Base-by-base conservation (phyloP, 1,140 invertebrate species). In the Ptiloglossa arizonensis region DNA sequence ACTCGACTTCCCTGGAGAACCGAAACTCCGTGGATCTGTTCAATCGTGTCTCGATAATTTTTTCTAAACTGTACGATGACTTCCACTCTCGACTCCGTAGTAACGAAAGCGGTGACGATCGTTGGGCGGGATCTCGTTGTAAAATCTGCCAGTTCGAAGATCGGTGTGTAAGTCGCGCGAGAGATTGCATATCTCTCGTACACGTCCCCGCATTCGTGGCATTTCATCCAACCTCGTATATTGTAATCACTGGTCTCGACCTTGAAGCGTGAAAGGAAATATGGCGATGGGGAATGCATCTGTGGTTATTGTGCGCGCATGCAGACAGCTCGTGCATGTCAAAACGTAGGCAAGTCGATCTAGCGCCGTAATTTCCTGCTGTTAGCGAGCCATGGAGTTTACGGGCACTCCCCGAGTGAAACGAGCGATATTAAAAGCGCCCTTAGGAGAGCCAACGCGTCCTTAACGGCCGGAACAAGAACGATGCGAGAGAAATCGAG, bases 251-350 rank as follows among this genome's bases (percentile, higher is more conserved):
- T 66, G 15, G 72, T 48, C 44, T 24, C 82, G 81, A 80, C 86
- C 86, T 87, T 87, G 85, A 56, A 17, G 35, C 62, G 86, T 83
- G 86, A 87, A 87, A 87, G 82, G 86, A 76, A 83, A 85, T 76
- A 71, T 71, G 52, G 63, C 63, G 62, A 9, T 4, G 54, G 74
- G 60, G 74, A 77, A 77, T 71, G 74, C 67, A 50, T 50, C 46
- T 52, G 29, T n/a, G 68, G 22, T 56, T 71, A 71, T 75, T 56
- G 38, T 57, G 72, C 15, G 70, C 13, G 56, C 67, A 71, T 62
- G 57, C 67, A 41, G 32, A 41, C 35, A 50, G 50, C 35, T 32
- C 50, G 32, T 62, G 75, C 68, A 62, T 77, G 44, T 63, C 46
- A 54, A 71, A 71, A 62, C 44, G 57, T 62, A 63, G 67, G 35